A percentile compares a stretch with the other conserved stretches of the same genome.
These are phyloP conservation scores for Liolophura sinensis DNA, from an alignment of 1,140 invertebrate genomes.

Conservation along the genomic window DNA sequence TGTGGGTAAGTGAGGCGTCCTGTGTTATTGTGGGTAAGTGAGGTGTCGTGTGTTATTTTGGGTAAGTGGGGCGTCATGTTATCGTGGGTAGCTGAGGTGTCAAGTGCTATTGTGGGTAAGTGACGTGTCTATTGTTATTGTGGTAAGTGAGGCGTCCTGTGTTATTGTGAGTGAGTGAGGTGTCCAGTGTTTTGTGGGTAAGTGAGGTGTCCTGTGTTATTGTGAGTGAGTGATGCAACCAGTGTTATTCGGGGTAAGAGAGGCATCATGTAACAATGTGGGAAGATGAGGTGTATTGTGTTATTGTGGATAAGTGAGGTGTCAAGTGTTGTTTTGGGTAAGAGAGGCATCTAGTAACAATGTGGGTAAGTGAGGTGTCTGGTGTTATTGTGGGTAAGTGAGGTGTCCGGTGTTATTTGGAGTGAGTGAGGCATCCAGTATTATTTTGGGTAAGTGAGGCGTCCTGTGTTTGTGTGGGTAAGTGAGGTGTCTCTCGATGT, in stretches of 20 bases:
- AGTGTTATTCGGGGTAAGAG: too few species aligned
- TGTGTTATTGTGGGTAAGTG: background rate
- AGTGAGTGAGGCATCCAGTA: too few species aligned
- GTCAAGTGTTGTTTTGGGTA: background rate
- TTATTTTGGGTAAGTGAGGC: constrained; percentile 22
- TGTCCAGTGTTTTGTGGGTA: too few species aligned
- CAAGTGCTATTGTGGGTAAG: constrained; percentile 21
- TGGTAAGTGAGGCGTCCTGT: constrained; percentile 15
- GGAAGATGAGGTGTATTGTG: too few species aligned
- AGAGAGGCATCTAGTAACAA: constrained; percentile 82
- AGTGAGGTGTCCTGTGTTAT: background rate
- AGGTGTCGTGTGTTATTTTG: too few species aligned
- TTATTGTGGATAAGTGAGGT: background rate
- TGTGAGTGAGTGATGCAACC: too few species aligned
- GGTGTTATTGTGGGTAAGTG: constrained; percentile 21
- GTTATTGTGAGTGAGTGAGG: constrained; percentile 1
- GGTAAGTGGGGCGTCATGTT: too few species aligned
- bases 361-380: constrained; percentile 64
- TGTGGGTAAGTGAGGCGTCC: constrained; percentile 18
- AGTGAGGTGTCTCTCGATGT: too few species aligned
- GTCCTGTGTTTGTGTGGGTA: background rate
- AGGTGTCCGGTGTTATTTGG: background rate
- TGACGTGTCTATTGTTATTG: constrained; percentile 3
- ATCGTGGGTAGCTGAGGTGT: constrained; percentile 66
- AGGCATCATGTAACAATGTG: too few species aligned